phyloP scores from a whole-genome alignment of 2,113 vertebrate genomes.

The Oncorhynchus mykiss region DNA sequence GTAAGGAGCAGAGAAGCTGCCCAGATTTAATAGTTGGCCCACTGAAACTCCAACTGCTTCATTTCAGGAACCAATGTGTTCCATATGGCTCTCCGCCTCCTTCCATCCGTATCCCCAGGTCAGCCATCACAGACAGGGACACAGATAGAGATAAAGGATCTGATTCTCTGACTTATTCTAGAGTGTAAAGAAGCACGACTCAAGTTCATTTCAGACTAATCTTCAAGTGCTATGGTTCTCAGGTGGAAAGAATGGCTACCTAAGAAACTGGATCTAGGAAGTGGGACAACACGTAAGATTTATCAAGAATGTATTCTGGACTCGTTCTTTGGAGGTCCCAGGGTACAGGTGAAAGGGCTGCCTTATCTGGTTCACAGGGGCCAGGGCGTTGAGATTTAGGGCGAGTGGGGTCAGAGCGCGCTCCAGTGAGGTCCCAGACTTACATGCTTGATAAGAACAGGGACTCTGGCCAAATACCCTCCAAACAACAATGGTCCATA shows the following conservation, averaged over 20 bases:
- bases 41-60: slow-evolving; percentile 71
- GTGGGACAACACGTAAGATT: slow-evolving; percentile 82
- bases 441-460: slow-evolving; percentile 76
- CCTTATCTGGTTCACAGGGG: slow-evolving; percentile 70
- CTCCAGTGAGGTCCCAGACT: slow-evolving; percentile 67
- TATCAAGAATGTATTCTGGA: slow-evolving; percentile 86
- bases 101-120: slow-evolving; percentile 20
- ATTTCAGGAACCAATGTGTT: slow-evolving; percentile 63
- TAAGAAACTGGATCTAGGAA: slow-evolving; percentile 77
- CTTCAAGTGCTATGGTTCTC: background rate
- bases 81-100: slow-evolving; percentile 38
- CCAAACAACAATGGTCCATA: slow-evolving; percentile 79
- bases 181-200: background rate
- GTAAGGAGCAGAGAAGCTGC: slow-evolving; percentile 80
- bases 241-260: background rate
- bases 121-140: slow-evolving; percentile 11
- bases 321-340: slow-evolving; percentile 70
- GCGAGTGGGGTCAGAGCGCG: slow-evolving; percentile 71
- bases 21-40: slow-evolving; percentile 74
- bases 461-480: slow-evolving; percentile 75
- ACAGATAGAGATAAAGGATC: slow-evolving; percentile 31
- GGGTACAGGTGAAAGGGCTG: slow-evolving; percentile 71
- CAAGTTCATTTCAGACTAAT: background rate
- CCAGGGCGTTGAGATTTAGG: slow-evolving; percentile 72
- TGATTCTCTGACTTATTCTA: background rate